These are phyloP conservation scores for Notospermus geniculatus DNA, from an alignment of 1,140 invertebrate genomes.

Conservation along the genomic window DNA sequence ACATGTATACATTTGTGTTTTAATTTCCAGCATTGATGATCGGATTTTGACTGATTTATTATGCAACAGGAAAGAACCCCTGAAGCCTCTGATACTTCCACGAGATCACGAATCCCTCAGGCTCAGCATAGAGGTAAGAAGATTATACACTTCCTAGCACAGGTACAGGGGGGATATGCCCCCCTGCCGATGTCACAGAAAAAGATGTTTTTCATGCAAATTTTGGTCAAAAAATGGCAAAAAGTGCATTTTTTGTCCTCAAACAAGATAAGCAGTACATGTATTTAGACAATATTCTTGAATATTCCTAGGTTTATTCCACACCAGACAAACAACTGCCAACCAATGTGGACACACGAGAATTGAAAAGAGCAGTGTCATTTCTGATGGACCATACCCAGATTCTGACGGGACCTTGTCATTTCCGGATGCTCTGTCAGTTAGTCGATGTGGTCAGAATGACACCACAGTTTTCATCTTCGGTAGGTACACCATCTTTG, in stretches of 20 bases:
- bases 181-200: too few species aligned
- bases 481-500: too few species aligned
- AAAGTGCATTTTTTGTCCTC: too few species aligned
- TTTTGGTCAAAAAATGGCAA: too few species aligned
- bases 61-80: constrained; percentile 8
- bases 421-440: background rate
- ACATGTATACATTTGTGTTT: too few species aligned
- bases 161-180: too few species aligned
- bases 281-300: background rate
- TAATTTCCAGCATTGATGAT: constrained; percentile 7
- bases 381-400: constrained; percentile 1
- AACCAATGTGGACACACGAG: background rate
- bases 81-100: constrained; percentile 3
- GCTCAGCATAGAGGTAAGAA: too few species aligned
- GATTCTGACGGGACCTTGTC: background rate
- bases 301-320: too few species aligned
- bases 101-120: background rate
- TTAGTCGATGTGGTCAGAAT: background rate
- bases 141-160: too few species aligned
- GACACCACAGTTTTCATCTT: constrained; percentile 8
- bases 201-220: too few species aligned
- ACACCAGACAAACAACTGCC: background rate
- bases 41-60: background rate
- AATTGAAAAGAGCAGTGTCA: constrained; percentile 1
- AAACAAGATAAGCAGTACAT: too few species aligned